These are phyloP conservation scores for Acipenser ruthenus DNA, from an alignment of 2,797 vertebrate genomes.

Conservation along the genomic window DNA sequence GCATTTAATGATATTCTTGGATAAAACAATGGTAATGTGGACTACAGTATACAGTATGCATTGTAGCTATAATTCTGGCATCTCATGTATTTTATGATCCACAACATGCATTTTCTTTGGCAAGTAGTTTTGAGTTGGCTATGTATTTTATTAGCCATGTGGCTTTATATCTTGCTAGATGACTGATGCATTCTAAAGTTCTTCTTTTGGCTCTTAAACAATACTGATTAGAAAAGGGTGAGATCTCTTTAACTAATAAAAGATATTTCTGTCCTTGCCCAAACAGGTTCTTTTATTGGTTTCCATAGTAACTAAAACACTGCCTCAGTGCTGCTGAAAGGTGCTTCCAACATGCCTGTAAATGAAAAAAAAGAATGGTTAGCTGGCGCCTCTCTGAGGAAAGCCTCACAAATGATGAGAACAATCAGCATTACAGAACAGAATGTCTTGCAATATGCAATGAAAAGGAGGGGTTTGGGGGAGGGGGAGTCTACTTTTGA, in stretches of 20 bases:
- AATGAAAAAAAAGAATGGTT: slow-evolving; percentile 23
- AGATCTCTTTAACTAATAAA: slow-evolving; percentile 78
- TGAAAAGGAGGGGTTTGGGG: too few species aligned
- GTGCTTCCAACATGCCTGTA: slow-evolving; percentile 35
- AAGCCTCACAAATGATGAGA: slow-evolving; percentile 10
- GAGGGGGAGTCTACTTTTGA: too few species aligned
- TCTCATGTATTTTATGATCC: background rate
- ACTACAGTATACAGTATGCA: slow-evolving; percentile 13
- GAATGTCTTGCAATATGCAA: background rate
- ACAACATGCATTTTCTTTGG: slow-evolving; percentile 7
- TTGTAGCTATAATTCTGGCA: slow-evolving; percentile 3
- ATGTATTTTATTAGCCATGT: slow-evolving; percentile 13
- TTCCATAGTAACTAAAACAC: slow-evolving; percentile 49
- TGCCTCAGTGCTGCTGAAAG: slow-evolving; percentile 36
- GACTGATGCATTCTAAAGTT: slow-evolving; percentile 41
- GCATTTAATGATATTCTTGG: too few species aligned
- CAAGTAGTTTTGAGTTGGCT: background rate
- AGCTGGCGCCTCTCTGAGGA: slow-evolving; percentile 36
- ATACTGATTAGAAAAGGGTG: slow-evolving; percentile 69
- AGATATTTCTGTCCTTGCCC: slow-evolving; percentile 29
- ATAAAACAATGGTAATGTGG: too few species aligned
- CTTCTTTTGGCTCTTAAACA: slow-evolving; percentile 59
- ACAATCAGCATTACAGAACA: slow-evolving; percentile 1
- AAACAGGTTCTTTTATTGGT: slow-evolving; percentile 43
- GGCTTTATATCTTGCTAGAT: slow-evolving; percentile 27